Evolutionary conservation across 1,140 invertebrate species (phyloP).

Genomic region (Laodelphax striatellus): DNA sequence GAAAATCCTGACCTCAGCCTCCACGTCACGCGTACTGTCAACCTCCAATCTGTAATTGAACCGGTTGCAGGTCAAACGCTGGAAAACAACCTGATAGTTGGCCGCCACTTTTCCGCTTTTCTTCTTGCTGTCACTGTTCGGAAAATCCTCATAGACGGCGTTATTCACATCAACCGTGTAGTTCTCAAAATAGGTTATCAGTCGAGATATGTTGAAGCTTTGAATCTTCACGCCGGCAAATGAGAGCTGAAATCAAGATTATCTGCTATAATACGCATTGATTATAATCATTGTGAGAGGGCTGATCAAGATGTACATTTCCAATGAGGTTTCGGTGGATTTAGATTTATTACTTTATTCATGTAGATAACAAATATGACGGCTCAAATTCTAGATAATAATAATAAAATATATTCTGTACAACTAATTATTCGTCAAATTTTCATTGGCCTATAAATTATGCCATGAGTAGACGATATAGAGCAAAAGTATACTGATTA

Average conservation of each 20-base stretch:
- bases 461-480: too few species aligned
- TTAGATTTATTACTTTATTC: too few species aligned
- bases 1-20: constrained; percentile 49
- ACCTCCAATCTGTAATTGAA: constrained; percentile 49
- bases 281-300: too few species aligned
- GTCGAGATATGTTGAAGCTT: background rate
- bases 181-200: background rate
- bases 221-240: background rate
- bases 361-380: too few species aligned
- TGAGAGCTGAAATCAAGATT: background rate
- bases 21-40: constrained; percentile 38
- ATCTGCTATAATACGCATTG: too few species aligned
- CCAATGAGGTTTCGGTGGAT: too few species aligned
- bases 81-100: constrained; percentile 15
- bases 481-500: too few species aligned
- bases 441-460: too few species aligned
- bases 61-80: constrained; percentile 49
- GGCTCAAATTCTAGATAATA: too few species aligned
- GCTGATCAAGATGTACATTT: too few species aligned
- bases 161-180: background rate
- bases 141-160: background rate
- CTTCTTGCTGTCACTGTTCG: background rate
- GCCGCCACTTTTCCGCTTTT: background rate
- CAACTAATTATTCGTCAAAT: too few species aligned
- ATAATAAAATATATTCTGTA: too few species aligned